phyloP scores from a whole-genome alignment of 1,140 invertebrate species.

The Leptinotarsa defecta region DNA sequence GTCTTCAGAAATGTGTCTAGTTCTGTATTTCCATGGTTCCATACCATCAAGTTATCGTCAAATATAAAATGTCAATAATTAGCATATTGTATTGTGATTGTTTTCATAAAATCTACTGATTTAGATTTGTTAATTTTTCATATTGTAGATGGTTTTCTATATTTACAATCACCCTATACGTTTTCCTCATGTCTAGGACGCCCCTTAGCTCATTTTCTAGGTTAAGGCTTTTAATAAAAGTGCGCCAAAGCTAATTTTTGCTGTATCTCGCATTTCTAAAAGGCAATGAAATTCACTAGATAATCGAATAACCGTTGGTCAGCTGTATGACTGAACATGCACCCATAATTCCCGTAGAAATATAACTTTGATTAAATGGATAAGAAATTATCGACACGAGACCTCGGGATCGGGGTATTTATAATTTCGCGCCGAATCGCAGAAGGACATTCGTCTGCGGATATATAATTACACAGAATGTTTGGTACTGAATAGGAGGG shows the following conservation, averaged over 20 bases:
- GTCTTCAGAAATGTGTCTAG: too few species aligned
- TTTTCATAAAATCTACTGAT: too few species aligned
- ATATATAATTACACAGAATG: background rate
- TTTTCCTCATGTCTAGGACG: background rate
- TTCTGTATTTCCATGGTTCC: too few species aligned
- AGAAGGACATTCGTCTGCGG: background rate
- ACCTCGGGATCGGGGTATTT: background rate
- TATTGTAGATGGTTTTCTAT: too few species aligned
- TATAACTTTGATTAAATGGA: slow-evolving; percentile 16
- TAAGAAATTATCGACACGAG: slow-evolving; percentile 21
- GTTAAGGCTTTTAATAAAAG: slow-evolving; percentile 1
- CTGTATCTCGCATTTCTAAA: background rate
- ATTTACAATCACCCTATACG: too few species aligned
- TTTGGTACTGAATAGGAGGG: background rate
- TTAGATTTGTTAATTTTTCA: too few species aligned
- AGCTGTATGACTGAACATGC: slow-evolving; percentile 10
- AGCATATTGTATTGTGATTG: too few species aligned
- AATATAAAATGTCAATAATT: too few species aligned
- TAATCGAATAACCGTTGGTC: slow-evolving; percentile 5
- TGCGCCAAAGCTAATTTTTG: slow-evolving; percentile 6
- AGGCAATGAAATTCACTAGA: slow-evolving; percentile 2
- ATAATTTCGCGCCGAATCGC: slow-evolving; percentile 5
- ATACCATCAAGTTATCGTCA: too few species aligned
- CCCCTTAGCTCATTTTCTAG: background rate
- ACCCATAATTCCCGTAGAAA: slow-evolving; percentile 5